Base-by-base conservation (phyloP, 2,888 invertebrate species). In the Apodemia duryi region DNA sequence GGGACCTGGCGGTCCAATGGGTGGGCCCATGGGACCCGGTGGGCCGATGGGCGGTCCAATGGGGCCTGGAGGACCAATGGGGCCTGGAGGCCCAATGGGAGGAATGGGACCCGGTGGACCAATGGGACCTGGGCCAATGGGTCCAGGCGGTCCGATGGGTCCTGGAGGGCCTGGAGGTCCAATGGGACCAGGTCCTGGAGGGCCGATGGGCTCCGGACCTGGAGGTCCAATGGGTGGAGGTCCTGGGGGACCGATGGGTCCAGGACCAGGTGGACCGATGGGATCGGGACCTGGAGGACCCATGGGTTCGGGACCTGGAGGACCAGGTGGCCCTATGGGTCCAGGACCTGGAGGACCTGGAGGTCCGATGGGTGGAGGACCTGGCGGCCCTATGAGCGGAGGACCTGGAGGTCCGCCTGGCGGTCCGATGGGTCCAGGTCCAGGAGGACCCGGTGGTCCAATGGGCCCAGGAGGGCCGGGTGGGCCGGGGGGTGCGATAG, bases 281-380 rank as follows among this genome's bases (percentile, higher is more conserved):
- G 32, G 32, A 32, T 2, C 2, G 4, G 32, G 32, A 3, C 32
- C 32, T 32, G 32, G 32, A 32, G 32, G 32, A 32, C 32, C 32
- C 2, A 32, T 32, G 32, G 32, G 43, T 11, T 38, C 38, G 7
- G 38, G 38, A 7, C 38, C 38, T 38, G 38, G 38, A 6, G 38
- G 38, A 1, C 38, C 43, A 29, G 21, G 5, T 65, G 73, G 0
- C 60, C 76, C 9, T 75, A 75, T 11, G 72, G 74, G 74, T 38
- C 6, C 38, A 5, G 38, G 38, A 43, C 67, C 65, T 46, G 10
- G 28, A 7, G 64, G 63, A 2, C 52, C 63, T 1, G 63, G 52
- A 1, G 63, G 52, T 10, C 51, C 51, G 1, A 38, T 63, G 63
- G 63, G 63, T 2, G 38, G 38, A 38, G 38, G 38, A 38, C 63